Conservation (phyloP, 2,113 vertebrate genomes). For the Fregata magnificens region DNA sequence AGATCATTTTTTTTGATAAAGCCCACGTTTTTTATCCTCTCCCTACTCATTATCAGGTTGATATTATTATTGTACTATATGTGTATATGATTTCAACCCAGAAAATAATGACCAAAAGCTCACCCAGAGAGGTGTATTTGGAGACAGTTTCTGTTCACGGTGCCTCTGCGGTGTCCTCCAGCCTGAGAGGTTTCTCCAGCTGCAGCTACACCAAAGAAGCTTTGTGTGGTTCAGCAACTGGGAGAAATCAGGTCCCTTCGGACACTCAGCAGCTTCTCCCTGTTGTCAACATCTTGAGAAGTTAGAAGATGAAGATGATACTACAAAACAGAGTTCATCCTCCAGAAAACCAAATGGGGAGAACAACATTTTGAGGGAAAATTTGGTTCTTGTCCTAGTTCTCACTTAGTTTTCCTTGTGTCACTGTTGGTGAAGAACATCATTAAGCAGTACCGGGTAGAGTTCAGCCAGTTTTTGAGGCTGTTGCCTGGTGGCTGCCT, state of each 20-base stretch:
- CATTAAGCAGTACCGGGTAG: not conserved
- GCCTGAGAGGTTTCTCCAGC: not conserved
- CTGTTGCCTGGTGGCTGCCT: not conserved
- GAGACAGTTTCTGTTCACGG: not conserved
- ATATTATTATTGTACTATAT: not conserved
- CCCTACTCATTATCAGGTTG: conserved; percentile 8
- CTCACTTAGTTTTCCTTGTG: not conserved
- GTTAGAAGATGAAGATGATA: not conserved
- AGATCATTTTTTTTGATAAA: conserved; percentile 53
- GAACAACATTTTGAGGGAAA: not conserved
- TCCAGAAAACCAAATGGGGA: not conserved
- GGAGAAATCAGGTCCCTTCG: not conserved
- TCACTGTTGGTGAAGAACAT: not conserved
- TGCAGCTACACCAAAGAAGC: not conserved
- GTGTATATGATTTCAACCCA: not conserved
- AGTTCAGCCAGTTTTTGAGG: not conserved
- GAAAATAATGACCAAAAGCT: not conserved
- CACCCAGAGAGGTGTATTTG: not conserved
- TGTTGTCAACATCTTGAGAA: not conserved
- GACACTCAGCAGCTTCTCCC: not conserved
- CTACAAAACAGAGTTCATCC: not conserved
- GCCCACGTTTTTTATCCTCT: conserved; percentile 28
- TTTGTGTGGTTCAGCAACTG: not conserved
- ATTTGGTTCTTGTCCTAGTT: not conserved
- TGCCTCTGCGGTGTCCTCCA: not conserved